Conservation (phyloP, 2,113 vertebrate genomes). For the Eolophus roseicapilla region DNA sequence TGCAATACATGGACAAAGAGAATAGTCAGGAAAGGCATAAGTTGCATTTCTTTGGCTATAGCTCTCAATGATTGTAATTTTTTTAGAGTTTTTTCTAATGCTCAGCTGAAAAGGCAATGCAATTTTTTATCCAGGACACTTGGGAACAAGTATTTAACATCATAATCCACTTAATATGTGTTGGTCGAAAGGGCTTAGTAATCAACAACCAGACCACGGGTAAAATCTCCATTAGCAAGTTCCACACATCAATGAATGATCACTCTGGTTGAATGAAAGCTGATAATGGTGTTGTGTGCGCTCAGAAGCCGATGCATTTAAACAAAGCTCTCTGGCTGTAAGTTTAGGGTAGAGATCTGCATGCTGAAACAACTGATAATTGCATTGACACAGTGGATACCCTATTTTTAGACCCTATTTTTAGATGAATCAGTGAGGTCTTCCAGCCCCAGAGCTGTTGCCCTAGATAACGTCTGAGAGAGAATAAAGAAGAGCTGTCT, state of each 20-base stretch:
- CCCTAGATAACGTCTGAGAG: neutral
- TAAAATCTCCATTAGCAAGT: conserved; percentile 48
- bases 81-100: neutral
- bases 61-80: neutral
- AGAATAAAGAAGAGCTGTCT: neutral
- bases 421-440: conserved; percentile 18
- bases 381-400: neutral
- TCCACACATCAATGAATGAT: conserved; percentile 50
- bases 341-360: neutral
- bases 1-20: neutral
- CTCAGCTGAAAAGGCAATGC: neutral
- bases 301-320: neutral
- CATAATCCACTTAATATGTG: neutral
- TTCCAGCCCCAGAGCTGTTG: neutral
- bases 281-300: neutral
- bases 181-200: neutral
- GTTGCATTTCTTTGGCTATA: neutral
- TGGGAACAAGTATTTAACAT: neutral
- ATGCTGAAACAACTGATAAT: neutral
- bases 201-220: neutral
- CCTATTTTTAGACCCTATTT: conserved; percentile 61
- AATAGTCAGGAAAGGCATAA: neutral
- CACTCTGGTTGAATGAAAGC: neutral
- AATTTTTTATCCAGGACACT: neutral
- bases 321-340: neutral